A percentile compares a stretch with the other conserved stretches of the same genome.
These are phyloP conservation scores for Sarotherodon lohbergeri DNA, from an alignment of 2,113 vertebrate genomes.

Conservation along the genomic window DNA sequence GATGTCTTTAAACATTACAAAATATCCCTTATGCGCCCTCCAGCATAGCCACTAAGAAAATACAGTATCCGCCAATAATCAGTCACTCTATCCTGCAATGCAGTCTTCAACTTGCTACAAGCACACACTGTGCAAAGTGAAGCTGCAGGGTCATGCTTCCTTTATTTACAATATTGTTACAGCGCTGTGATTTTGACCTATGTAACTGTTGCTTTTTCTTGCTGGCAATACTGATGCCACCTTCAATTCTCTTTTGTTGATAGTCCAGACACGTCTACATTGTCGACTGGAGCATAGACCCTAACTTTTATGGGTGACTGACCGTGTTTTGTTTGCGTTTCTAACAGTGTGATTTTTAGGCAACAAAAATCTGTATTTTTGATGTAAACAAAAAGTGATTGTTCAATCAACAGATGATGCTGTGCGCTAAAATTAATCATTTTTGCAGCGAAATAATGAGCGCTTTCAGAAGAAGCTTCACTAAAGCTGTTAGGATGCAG, in stretches of 20 bases:
- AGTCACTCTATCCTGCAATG: not conserved
- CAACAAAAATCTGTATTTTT: not conserved
- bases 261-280: not conserved
- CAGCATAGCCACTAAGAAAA: not conserved
- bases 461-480: not conserved
- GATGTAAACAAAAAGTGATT: not conserved
- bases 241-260: not conserved
- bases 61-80: not conserved
- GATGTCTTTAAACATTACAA: slow-evolving; percentile 35
- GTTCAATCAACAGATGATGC: not conserved
- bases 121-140: not conserved
- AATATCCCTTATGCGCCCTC: not conserved
- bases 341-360: not conserved
- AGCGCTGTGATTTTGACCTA: not conserved
- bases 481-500: not conserved
- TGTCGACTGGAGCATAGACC: not conserved
- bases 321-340: not conserved
- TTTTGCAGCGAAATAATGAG: not conserved
- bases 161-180: not conserved
- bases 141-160: not conserved
- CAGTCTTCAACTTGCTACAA: not conserved
- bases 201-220: not conserved
- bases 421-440: not conserved
- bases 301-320: not conserved
- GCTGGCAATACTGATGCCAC: not conserved